Evolutionary conservation across 2,113 vertebrate genomes (phyloP).

Genomic region (Aleadryas rufinucha): DNA sequence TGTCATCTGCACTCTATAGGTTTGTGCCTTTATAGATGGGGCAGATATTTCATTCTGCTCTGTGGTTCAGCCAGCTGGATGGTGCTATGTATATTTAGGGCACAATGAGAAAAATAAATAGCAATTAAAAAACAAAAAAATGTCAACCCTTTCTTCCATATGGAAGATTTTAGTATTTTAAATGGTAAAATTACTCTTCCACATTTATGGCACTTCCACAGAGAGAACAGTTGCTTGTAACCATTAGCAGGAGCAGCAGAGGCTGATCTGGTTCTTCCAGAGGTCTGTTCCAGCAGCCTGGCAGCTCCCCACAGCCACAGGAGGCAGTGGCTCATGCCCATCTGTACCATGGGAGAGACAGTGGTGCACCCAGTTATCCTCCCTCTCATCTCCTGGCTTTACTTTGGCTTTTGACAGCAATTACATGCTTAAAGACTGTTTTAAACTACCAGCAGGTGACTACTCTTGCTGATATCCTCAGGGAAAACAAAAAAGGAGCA

Average conservation of each 20-base stretch:
- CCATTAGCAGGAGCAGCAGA: not conserved
- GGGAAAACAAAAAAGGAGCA: not conserved
- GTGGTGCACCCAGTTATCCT: not conserved
- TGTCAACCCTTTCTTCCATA: not conserved
- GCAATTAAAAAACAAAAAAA: not conserved
- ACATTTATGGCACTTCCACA: not conserved
- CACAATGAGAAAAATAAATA: not conserved
- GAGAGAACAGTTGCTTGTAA: not conserved
- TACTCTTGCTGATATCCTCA: not conserved
- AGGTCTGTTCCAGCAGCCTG: not conserved
- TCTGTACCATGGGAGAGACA: no score
- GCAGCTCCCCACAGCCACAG: rapidly evolving
- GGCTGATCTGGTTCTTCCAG: not conserved
- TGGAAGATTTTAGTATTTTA: conserved; percentile 27
- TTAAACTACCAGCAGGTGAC: not conserved
- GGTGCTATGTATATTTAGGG: not conserved
- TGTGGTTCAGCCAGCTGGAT: conserved; percentile 14
- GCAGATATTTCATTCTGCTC: not conserved
- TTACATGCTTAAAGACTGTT: not conserved
- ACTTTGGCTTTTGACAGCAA: not conserved
- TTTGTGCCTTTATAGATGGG: not conserved
- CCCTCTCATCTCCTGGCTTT: not conserved
- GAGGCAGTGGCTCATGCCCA: rapidly evolving
- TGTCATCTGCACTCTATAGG: not conserved
- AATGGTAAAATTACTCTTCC: not conserved